phyloP scores from a whole-genome alignment of 2,888 invertebrate species.

The Dasysyrphus tricinctus region DNA sequence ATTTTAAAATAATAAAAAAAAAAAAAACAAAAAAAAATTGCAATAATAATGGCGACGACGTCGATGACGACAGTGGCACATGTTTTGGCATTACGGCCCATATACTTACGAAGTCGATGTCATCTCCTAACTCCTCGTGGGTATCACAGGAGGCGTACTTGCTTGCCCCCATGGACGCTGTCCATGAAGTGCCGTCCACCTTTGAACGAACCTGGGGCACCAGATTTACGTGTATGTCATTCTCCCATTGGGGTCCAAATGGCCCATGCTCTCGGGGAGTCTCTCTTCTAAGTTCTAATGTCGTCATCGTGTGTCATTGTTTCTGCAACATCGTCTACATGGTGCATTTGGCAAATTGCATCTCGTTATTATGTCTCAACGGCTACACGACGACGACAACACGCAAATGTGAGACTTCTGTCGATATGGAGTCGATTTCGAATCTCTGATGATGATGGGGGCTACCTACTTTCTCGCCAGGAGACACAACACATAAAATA shows the following conservation, averaged over 20 bases:
- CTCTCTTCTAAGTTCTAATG: conserved; percentile 35
- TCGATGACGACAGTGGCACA: conserved; percentile 32
- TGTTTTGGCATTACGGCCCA: conserved; percentile 58
- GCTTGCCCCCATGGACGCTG: conserved; percentile 47
- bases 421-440: conserved; percentile 30
- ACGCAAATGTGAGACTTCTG: conserved; percentile 36
- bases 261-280: conserved; percentile 3
- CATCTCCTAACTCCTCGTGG: conserved; percentile 56
- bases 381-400: conserved; percentile 9
- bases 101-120: conserved; percentile 61
- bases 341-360: conserved; percentile 64
- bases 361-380: conserved; percentile 24
- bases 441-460: background rate
- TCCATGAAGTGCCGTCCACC: conserved; percentile 41
- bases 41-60: conserved; percentile 25
- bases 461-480: conserved; percentile 61
- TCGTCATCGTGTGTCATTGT: conserved; percentile 12
- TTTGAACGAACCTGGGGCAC: conserved; percentile 15
- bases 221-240: conserved; percentile 39
- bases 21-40: conserved; percentile 29
- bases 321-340: conserved; percentile 20
- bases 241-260: conserved; percentile 11
- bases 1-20: conserved; percentile 39
- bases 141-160: conserved; percentile 70
- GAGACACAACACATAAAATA: conserved; percentile 73